A percentile compares a stretch with the other conserved stretches of the same genome.
These are phyloP conservation scores for Serrognathus titanus DNA, from an alignment of 2,888 invertebrate genomes.

Conservation along the genomic window DNA sequence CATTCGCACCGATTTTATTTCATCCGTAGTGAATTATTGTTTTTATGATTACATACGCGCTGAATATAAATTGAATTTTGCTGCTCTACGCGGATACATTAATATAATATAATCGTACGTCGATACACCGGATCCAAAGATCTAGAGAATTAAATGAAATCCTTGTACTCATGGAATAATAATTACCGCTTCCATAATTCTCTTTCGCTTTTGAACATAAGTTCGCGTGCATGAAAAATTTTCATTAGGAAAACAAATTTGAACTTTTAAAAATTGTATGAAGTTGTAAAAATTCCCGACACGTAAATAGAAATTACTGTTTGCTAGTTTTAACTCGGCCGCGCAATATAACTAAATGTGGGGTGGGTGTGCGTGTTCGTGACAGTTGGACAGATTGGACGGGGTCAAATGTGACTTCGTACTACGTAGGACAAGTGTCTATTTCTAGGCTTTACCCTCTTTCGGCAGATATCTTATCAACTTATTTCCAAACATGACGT, in stretches of 20 bases:
- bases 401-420: slow-evolving; percentile 17
- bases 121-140: too few species aligned
- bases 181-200: too few species aligned
- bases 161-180: too few species aligned
- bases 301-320: slow-evolving; percentile 6
- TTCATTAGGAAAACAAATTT: background rate
- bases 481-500: slow-evolving; percentile 15
- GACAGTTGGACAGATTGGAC: slow-evolving; percentile 20
- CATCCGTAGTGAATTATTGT: too few species aligned
- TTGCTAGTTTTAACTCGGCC: slow-evolving; percentile 6
- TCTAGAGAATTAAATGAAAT: too few species aligned
- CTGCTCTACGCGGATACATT: too few species aligned
- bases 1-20: too few species aligned
- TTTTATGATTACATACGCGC: too few species aligned
- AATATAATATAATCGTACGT: too few species aligned
- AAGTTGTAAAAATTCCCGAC: background rate
- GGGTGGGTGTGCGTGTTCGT: slow-evolving; percentile 9
- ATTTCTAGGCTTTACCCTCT: slow-evolving; percentile 10
- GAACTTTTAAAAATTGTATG: background rate
- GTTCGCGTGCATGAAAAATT: too few species aligned
- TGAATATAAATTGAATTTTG: too few species aligned
- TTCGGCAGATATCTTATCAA: slow-evolving; percentile 14
- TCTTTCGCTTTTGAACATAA: too few species aligned
- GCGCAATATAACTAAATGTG: background rate
- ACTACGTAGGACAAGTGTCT: slow-evolving; percentile 6